These are phyloP conservation scores for Parazoanthus swiftii DNA, from an alignment of 92 coral and sea anemone genomes.

Conservation along the genomic window DNA sequence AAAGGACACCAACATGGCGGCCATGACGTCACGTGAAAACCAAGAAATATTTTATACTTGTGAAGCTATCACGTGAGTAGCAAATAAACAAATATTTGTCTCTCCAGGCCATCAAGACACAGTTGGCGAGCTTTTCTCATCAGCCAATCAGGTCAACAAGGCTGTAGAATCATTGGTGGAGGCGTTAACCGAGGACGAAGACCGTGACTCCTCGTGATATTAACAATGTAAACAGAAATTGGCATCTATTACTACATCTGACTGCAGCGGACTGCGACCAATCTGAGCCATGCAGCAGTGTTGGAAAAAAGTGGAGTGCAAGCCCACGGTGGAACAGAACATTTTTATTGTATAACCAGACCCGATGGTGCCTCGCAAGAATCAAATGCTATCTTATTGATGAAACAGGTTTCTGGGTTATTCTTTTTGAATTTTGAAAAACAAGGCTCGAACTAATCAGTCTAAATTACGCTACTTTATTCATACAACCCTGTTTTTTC, in stretches of 20 bases:
- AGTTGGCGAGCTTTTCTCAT: conserved; percentile 78
- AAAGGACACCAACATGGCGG: too few relatives aligned
- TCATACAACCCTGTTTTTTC: too few relatives aligned
- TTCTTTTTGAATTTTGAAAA: too few relatives aligned
- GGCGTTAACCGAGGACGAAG: conserved; percentile 64
- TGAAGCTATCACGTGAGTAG: too few relatives aligned
- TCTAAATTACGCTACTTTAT: too few relatives aligned
- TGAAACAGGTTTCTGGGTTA: too few relatives aligned
- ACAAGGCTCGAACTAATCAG: too few relatives aligned
- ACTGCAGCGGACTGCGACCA: neutral
- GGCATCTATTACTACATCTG: neutral
- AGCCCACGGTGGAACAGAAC: neutral
- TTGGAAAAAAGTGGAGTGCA: neutral
- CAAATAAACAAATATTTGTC: neutral
- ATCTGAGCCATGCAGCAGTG: neutral
- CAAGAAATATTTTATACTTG: too few relatives aligned
- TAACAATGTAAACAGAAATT: neutral
- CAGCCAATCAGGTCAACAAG: conserved; percentile 86
- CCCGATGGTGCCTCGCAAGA: too few relatives aligned
- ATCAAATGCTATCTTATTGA: neutral
- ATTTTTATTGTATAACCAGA: too few relatives aligned
- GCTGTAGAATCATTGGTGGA: conserved; percentile 85
- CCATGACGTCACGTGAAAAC: too few relatives aligned
- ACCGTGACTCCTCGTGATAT: conserved; percentile 22
- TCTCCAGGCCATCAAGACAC: conserved; percentile 52